phyloP scores from a whole-genome alignment of 2,113 vertebrate genomes.

The Syrmaticus mikado region DNA sequence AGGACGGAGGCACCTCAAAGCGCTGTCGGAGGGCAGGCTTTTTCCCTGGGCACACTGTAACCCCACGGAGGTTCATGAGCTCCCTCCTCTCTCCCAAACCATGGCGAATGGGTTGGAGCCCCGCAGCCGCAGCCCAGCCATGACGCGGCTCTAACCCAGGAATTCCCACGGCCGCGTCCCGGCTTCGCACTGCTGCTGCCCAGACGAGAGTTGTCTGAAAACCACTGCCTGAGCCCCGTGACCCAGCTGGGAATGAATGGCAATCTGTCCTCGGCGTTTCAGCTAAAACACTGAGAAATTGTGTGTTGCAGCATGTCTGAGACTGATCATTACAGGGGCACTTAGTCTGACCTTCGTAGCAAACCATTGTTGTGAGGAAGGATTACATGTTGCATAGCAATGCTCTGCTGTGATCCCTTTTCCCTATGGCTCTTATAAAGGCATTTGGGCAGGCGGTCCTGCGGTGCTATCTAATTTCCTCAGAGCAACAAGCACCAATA shows the following conservation, averaged over 20 bases:
- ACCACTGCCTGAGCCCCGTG: constrained; percentile 46
- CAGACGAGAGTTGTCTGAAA: constrained; percentile 64
- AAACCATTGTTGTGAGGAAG: constrained; percentile 47
- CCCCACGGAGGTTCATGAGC: background rate
- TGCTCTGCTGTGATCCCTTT: constrained; percentile 67
- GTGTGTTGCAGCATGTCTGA: constrained; percentile 64
- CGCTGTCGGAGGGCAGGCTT: background rate
- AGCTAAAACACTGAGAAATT: constrained; percentile 70
- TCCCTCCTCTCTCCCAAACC: constrained; percentile 23
- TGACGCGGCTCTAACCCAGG: constrained; percentile 13
- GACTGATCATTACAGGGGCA: constrained; percentile 52
- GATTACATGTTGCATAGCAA: constrained; percentile 70
- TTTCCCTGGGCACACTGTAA: background rate
- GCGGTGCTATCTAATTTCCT: constrained; percentile 26
- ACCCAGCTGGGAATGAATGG: constrained; percentile 72
- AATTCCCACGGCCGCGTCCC: constrained; percentile 55
- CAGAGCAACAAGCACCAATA: background rate
- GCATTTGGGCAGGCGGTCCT: constrained; percentile 17
- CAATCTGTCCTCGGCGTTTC: constrained; percentile 62
- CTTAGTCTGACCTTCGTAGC: constrained; percentile 59
- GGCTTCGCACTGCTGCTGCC: constrained; percentile 45
- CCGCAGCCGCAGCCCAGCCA: constrained; percentile 29
- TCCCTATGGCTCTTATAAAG: constrained; percentile 35
- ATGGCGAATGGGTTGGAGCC: constrained; percentile 56
- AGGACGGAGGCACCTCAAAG: background rate